Evolutionary conservation across 2,888 invertebrate species (phyloP).

Genomic region (Phyto melanocephala): DNA sequence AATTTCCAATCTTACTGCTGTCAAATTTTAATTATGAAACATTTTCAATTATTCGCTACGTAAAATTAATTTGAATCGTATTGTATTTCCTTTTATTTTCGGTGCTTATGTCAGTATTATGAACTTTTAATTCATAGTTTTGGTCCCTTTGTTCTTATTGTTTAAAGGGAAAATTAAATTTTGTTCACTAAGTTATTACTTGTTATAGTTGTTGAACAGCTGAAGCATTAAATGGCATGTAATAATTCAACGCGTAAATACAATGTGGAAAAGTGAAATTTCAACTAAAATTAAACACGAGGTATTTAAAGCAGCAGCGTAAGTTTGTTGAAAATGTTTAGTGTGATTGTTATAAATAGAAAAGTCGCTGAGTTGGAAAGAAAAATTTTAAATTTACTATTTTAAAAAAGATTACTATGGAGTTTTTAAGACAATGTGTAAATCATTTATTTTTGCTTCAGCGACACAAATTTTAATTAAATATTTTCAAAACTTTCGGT

Average conservation of each 20-base stretch:
- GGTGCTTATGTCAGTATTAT: too few species aligned
- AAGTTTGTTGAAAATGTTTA: background rate
- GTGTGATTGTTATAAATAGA: background rate
- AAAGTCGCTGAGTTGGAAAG: background rate
- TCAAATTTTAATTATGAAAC: background rate
- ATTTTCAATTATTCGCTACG: slow-evolving; percentile 1
- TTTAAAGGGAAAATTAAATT: slow-evolving; percentile 16
- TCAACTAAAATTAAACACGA: background rate
- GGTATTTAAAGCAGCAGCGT: background rate
- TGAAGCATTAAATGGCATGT: slow-evolving; percentile 46
- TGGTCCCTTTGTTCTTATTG: slow-evolving; percentile 24
- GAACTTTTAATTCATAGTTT: background rate
- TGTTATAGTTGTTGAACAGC: slow-evolving; percentile 26
- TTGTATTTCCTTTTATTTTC: background rate
- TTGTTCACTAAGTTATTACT: slow-evolving; percentile 10
- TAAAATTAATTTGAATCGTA: background rate
- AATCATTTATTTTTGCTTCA: too few species aligned
- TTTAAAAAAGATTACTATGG: too few species aligned
- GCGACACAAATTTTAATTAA: too few species aligned
- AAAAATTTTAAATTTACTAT: background rate
- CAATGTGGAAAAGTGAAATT: background rate
- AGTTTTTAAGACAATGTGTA: too few species aligned
- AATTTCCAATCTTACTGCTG: background rate
- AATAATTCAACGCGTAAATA: slow-evolving; percentile 43
- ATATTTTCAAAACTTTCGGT: too few species aligned